phyloP scores from a whole-genome alignment of 2,797 vertebrate genomes.

The Pangasius mekongensis region DNA sequence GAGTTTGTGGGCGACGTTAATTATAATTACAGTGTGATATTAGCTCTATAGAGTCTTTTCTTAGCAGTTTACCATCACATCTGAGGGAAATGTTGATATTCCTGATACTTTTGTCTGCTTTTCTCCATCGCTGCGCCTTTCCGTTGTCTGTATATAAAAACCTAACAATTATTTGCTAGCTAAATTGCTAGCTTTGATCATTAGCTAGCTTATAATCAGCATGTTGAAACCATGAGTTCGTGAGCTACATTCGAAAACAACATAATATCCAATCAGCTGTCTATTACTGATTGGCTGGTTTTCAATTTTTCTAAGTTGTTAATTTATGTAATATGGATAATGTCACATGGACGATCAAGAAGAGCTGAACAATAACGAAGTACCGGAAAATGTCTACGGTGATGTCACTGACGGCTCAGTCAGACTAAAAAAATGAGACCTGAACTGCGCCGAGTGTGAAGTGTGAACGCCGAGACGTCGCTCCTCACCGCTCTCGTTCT shows the following conservation, averaged over 20 bases:
- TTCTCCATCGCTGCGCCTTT: not conserved
- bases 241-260: not conserved
- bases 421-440: not conserved
- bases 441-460: not conserved
- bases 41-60: too few species aligned
- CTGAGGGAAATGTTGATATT: not conserved
- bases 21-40: not conserved
- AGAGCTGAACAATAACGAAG: not conserved
- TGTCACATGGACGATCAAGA: not conserved
- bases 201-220: not conserved
- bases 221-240: not conserved
- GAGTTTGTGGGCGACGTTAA: not conserved
- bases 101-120: not conserved
- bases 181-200: not conserved
- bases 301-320: not conserved
- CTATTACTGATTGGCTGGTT: not conserved
- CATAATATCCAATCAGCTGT: not conserved
- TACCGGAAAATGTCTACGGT: not conserved
- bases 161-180: not conserved
- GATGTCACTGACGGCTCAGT: not conserved
- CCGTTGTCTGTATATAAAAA: not conserved
- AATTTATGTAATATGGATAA: not conserved
- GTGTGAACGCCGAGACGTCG: not conserved
- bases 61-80: not conserved
- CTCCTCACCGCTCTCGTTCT: constrained; percentile 82